Conservation (phyloP, 2,888 invertebrate genomes). For the Psococerastis gibbosa region DNA sequence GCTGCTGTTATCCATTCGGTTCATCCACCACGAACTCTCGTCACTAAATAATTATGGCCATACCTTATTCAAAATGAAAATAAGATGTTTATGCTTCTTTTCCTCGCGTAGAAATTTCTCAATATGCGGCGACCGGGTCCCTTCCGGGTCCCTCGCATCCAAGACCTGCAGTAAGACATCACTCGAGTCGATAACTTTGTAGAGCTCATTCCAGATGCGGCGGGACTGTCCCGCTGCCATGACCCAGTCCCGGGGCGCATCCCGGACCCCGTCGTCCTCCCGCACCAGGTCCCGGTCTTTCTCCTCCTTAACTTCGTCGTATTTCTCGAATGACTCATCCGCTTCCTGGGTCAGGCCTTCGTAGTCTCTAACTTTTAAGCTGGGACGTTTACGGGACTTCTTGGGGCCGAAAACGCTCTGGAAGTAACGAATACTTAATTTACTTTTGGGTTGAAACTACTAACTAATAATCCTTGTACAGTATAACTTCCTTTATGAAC, state of each 20-base stretch:
- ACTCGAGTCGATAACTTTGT: conserved; percentile 97
- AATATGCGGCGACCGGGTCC: conserved; percentile 84
- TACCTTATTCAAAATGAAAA: conserved; percentile 96
- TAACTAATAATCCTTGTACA: no score
- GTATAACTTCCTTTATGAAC: no score
- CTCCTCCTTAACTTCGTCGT: conserved; percentile 48
- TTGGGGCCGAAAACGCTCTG: conserved; percentile 91
- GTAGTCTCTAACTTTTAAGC: conserved; percentile 52
- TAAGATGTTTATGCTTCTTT: conserved; percentile 91
- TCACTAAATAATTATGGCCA: no score
- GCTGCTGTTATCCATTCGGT: no score
- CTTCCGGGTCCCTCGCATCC: conserved; percentile 93
- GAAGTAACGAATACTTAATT: no score
- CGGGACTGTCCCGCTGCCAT: conserved; percentile 91
- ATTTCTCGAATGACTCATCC: conserved; percentile 50
- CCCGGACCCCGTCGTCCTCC: conserved; percentile 62
- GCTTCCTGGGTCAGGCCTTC: conserved; percentile 56
- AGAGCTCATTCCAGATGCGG: conserved; percentile 96
- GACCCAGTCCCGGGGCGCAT: conserved; percentile 77
- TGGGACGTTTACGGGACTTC: conserved; percentile 78
- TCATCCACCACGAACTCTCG: no score
- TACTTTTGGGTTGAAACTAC: no score
- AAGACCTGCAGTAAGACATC: conserved; percentile 92
- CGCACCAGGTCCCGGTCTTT: conserved; percentile 65
- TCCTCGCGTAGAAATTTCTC: conserved; percentile 84